Evolutionary conservation across 2,888 invertebrate genomes (phyloP), one percentile per base, ranked within the genome.

Genomic region (Empis stercorea): DNA sequence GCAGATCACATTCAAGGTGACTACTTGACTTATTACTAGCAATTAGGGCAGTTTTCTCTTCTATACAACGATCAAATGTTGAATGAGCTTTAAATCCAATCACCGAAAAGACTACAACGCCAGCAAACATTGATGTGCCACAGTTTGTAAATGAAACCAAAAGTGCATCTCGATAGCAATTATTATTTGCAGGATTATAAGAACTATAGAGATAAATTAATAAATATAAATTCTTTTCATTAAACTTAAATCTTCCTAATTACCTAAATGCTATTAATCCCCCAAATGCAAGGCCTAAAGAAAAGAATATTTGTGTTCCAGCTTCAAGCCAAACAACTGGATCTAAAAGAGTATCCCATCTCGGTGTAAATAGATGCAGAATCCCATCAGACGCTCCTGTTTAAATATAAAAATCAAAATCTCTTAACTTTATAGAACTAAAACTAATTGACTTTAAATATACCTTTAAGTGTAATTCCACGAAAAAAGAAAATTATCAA

Each of bases 321-420:
- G 96, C 95, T 71, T 96, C 95, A 46, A 96, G 71, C 96, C 96
- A 96, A 0, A 96, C 95, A 0, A 91, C 88, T 10, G 95, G 95
- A 71, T 94, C 94, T 32, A 85, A 71, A 48, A 96, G 76, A 50
- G 82, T 89, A 60, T 86, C 85, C 87, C 95, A 91, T 72, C 89
- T 85, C 0, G 94, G 94, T 0, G 88, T 89, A 63, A 95, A 92
- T 23, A 95, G 75, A 70, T 94, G 92, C 6, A 80, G 74, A 1
- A 95, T 71, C 1, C 94, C 94, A 60, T 92, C 91, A 30, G 78
- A 59, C 11, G 69, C 69, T 38, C 65, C 64, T 64, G 15, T n/a
- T 5, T 2, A 42, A 43, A 43, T 43, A 30, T 13, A 23, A 42
- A 23, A 6, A 7, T 42, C 2, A 16, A 5, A 49, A 52, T 34